Evolutionary conservation across 2,797 vertebrate genomes (phyloP).

Genomic region (Otus scops): DNA sequence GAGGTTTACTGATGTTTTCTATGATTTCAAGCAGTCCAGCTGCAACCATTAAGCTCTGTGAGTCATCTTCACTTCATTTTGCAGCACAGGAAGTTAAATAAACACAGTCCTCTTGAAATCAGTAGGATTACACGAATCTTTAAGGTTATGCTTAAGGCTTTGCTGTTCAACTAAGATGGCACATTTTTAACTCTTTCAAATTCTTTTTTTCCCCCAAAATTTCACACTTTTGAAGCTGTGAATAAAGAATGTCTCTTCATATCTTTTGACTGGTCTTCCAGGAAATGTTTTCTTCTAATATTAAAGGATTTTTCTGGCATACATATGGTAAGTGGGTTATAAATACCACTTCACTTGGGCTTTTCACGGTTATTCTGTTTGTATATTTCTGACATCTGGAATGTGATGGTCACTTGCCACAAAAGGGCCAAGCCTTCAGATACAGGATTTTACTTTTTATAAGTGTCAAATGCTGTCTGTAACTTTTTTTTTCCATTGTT

Average conservation of each 20-base stretch:
- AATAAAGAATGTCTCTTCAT: background rate
- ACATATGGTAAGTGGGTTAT: background rate
- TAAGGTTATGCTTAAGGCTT: background rate
- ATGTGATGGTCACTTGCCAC: background rate
- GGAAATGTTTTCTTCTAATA: background rate
- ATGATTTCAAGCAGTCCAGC: background rate
- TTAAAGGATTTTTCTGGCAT: background rate
- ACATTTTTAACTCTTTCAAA: background rate
- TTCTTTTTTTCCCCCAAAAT: background rate
- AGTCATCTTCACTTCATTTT: background rate
- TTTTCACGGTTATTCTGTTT: background rate
- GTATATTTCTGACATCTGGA: background rate
- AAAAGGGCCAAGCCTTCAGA: background rate
- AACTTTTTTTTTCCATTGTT: background rate
- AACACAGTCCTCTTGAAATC: background rate
- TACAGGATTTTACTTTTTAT: background rate
- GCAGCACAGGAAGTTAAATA: background rate
- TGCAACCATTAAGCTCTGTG: background rate
- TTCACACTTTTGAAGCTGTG: background rate
- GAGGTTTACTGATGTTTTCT: background rate
- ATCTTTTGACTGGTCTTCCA: background rate
- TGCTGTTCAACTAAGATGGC: background rate
- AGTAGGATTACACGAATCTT: background rate
- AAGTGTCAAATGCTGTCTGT: background rate
- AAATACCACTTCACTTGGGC: background rate